phyloP scores from a whole-genome alignment of 2,113 vertebrate species.

The Galbula dea region DNA sequence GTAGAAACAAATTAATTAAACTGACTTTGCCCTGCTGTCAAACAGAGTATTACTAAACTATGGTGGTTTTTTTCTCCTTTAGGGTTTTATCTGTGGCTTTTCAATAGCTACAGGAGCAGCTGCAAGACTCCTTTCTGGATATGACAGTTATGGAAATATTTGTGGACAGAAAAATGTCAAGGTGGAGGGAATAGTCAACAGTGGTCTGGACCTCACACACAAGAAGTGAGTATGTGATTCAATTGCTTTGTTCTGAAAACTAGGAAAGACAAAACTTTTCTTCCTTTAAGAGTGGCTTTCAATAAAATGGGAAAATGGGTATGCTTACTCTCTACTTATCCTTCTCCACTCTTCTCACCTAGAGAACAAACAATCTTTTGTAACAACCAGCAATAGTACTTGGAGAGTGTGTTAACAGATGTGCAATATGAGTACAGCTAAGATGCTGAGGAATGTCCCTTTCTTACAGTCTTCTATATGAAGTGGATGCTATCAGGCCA shows the following conservation, averaged over 20 bases:
- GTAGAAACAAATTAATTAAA: conserved; percentile 33
- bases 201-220: conserved; percentile 90
- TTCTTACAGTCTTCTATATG: not conserved
- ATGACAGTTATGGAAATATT: conserved; percentile 98
- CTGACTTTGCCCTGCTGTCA: conserved; percentile 7
- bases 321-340: not conserved
- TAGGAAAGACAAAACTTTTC: not conserved
- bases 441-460: not conserved
- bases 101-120: conserved; percentile 92
- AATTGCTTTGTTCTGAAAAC: not conserved
- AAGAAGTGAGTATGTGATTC: conserved; percentile 84
- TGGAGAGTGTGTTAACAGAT: not conserved
- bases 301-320: not conserved
- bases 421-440: not conserved
- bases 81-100: conserved; percentile 97
- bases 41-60: conserved; percentile 33
- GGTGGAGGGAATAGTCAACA: conserved; percentile 85
- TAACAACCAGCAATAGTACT: not conserved
- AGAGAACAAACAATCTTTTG: not conserved
- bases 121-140: conserved; percentile 89
- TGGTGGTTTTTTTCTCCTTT: conserved; percentile 22
- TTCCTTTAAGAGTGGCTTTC: not conserved
- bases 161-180: conserved; percentile 91
- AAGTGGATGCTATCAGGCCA: not conserved
- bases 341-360: not conserved